A percentile compares a stretch with the other conserved stretches of the same genome.
phyloP scores from a whole-genome alignment of 2,888 invertebrate species.

The Cephus nigrinus region DNA sequence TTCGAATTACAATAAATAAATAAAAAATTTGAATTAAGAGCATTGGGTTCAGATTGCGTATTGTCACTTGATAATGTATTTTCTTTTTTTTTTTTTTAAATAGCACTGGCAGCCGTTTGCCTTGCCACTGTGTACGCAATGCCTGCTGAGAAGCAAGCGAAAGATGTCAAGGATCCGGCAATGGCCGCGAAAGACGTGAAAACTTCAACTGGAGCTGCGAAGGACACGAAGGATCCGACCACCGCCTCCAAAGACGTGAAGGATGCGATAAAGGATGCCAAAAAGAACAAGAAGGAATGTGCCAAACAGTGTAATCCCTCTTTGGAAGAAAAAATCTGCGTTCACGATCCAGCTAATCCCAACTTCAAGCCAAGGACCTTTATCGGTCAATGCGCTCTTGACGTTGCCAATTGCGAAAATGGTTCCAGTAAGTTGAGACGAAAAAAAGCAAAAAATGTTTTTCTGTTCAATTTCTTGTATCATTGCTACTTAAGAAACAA shows the following conservation, averaged over 20 bases:
- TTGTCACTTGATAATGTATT: neutral
- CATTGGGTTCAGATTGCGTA: neutral
- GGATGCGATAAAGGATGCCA: conserved; percentile 68
- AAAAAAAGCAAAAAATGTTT: neutral
- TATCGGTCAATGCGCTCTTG: conserved; percentile 74
- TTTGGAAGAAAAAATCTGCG: conserved; percentile 74
- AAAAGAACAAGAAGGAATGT: conserved; percentile 74
- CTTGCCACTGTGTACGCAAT: conserved; percentile 23
- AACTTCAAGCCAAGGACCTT: conserved; percentile 70
- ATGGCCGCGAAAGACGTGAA: conserved; percentile 39
- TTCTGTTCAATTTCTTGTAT: neutral
- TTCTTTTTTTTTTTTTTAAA: neutral
- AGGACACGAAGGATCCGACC: conserved; percentile 40
- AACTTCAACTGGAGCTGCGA: conserved; percentile 22
- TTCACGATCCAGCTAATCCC: conserved; percentile 70
- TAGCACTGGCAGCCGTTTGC: conserved; percentile 26
- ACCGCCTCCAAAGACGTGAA: conserved; percentile 55
- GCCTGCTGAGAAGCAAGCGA: neutral
- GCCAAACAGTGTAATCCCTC: conserved; percentile 54
- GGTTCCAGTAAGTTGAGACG: conserved; percentile 70
- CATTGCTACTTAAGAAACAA: neutral
- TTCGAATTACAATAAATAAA: too few species aligned
- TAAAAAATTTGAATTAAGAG: neutral
- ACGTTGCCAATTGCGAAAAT: conserved; percentile 76
- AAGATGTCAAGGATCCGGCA: conserved; percentile 28